Evolutionary conservation across 1,140 invertebrate species (phyloP), one percentile per base, ranked within the genome.

Genomic region (Bombus pascuorum): DNA sequence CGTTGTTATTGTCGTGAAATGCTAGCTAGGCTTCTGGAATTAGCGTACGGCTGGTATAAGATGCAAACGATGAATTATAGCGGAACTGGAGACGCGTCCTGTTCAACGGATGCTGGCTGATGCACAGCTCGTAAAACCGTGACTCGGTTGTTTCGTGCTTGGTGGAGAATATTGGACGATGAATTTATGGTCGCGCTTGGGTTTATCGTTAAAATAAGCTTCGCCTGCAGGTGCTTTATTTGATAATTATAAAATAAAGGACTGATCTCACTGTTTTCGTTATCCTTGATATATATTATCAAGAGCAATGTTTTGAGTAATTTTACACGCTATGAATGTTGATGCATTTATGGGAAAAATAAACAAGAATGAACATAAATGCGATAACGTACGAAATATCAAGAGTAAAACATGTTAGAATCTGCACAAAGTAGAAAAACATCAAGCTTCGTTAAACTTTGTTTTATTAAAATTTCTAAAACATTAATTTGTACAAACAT

Each of bases 31-130:
- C 28, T 78, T 25, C 6, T 10, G n/a, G 13, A 73, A 73, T 81
- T 59, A 71, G 37, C 28, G 68, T 81, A 22, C n/a, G 1, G 15
- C 22, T 32, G 32, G 22, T 32, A 47, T 47, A 73, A 73, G 70
- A 74, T 15, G 53, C 12, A 32, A 65, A 83, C 59, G 42, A 66
- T 76, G 72, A 83, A 13, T 82, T 76, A 53, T 22, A 15, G 32
- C 12, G 32, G n/a, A 57, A 39, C 3, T 37, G 25, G 34, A 71
- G 78, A 42, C 53, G 62, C 62, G 32, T 66, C 8, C 25, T 15
- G 13, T 72, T 44, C 22, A 32, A 34, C 39, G 53, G 53, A 47
- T 28, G n/a, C 18, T 22, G 25, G 44, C 22, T 39, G 18, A 37
- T 22, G 34, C 6, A 34, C 32, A 22, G 2, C 37, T 74, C 22